Evolutionary conservation across 2,797 vertebrate species (phyloP).

Genomic region (Periophthalmus magnuspinnatus): DNA sequence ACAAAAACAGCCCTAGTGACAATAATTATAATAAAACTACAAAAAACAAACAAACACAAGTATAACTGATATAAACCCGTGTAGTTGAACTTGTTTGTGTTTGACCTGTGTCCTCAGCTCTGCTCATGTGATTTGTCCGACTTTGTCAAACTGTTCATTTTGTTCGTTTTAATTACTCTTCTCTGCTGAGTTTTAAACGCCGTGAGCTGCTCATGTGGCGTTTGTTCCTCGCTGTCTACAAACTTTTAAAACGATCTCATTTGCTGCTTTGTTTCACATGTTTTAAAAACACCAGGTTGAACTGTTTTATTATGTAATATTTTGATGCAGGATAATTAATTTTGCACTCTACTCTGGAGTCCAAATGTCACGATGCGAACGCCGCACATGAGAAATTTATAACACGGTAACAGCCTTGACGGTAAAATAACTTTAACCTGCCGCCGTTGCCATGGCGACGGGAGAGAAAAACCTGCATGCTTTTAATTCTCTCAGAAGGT

Average conservation of each 20-base stretch:
- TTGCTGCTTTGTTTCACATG: background rate
- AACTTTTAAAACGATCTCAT: background rate
- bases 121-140: background rate
- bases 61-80: too few species aligned
- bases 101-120: too few species aligned
- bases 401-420: conserved; percentile 43
- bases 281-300: conserved; percentile 25
- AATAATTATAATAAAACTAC: too few species aligned
- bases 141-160: background rate
- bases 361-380: conserved; percentile 28
- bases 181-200: background rate
- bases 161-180: background rate
- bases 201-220: background rate
- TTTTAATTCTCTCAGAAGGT: background rate
- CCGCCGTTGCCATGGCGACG: conserved; percentile 61
- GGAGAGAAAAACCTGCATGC: background rate
- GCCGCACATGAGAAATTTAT: conserved; percentile 33
- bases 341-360: conserved; percentile 4
- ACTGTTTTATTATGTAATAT: conserved; percentile 16
- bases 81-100: too few species aligned
- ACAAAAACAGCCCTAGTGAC: too few species aligned
- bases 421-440: conserved; percentile 46
- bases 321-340: background rate
- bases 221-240: background rate
- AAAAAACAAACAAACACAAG: too few species aligned